Percentiles rank a stretch among this genome's conserved stretches.
Evolutionary conservation across 2,797 vertebrate genomes (phyloP).

Genomic region (Hipposideros larvatus): DNA sequence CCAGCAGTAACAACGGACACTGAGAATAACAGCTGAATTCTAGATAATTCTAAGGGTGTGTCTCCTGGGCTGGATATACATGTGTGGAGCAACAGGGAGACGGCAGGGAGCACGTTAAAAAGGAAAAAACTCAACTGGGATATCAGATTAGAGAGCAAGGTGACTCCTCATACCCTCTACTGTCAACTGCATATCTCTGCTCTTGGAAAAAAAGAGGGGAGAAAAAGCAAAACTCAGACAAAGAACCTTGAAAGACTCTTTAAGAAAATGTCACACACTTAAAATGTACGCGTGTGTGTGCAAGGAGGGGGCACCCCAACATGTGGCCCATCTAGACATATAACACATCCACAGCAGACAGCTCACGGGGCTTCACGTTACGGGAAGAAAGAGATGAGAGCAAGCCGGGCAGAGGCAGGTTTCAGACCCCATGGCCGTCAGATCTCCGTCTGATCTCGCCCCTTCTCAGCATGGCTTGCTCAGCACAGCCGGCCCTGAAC

Average conservation of each 20-base stretch:
- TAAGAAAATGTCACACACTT: neutral
- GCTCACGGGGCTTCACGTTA: rapidly evolving
- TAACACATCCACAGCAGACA: rapidly evolving
- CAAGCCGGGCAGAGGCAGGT: rapidly evolving
- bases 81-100: neutral
- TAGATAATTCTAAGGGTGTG: neutral
- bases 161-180: neutral
- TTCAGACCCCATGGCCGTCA: neutral
- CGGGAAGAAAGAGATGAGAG: rapidly evolving
- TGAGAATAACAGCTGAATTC: neutral
- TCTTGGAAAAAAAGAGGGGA: neutral
- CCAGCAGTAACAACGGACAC: too few species aligned
- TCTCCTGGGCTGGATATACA: neutral
- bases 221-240: neutral
- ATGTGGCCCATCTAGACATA: neutral
- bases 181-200: neutral
- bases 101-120: neutral
- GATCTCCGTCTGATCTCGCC: neutral
- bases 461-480: neutral
- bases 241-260: neutral
- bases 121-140: neutral
- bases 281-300: neutral
- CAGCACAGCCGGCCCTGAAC: too few species aligned
- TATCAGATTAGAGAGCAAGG: neutral
- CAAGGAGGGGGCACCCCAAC: neutral